These are phyloP conservation scores for Turdus rufiventris DNA, from an alignment of 2,113 vertebrate genomes.

Conservation along the genomic window DNA sequence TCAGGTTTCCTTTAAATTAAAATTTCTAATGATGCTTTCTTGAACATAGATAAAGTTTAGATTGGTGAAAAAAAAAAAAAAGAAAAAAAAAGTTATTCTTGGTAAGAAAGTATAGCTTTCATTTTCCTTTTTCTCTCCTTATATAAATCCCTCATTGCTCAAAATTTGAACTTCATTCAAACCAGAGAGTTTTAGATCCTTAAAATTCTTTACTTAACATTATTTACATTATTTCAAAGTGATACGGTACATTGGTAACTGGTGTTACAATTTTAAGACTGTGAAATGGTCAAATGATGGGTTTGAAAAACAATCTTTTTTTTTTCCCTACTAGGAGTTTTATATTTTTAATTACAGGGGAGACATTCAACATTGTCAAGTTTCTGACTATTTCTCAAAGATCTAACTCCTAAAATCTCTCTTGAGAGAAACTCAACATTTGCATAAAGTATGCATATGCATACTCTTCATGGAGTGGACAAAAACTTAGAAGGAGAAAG, in stretches of 20 bases:
- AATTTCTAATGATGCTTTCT: background rate
- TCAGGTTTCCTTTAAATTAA: background rate
- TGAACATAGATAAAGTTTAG: background rate
- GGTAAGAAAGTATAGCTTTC: background rate
- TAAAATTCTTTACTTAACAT: background rate
- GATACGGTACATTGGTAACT: background rate
- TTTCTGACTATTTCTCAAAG: background rate
- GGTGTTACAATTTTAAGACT: background rate
- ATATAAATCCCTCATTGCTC: background rate
- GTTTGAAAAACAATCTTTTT: background rate
- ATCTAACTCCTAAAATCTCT: background rate
- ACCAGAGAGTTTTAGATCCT: background rate
- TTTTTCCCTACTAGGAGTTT: background rate
- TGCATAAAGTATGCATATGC: background rate
- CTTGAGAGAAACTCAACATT: background rate
- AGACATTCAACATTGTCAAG: background rate
- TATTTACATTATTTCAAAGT: background rate
- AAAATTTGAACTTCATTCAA: background rate
- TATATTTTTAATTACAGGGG: background rate
- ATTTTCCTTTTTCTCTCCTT: background rate
- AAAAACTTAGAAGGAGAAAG: background rate
- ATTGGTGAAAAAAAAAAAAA: background rate
- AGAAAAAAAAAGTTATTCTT: background rate
- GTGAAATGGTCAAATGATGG: background rate
- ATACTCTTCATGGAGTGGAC: background rate